Evolutionary conservation across 1,140 invertebrate species (phyloP), one percentile per base, ranked within the genome.

Genomic region (Thaumetopoea pityocampa): DNA sequence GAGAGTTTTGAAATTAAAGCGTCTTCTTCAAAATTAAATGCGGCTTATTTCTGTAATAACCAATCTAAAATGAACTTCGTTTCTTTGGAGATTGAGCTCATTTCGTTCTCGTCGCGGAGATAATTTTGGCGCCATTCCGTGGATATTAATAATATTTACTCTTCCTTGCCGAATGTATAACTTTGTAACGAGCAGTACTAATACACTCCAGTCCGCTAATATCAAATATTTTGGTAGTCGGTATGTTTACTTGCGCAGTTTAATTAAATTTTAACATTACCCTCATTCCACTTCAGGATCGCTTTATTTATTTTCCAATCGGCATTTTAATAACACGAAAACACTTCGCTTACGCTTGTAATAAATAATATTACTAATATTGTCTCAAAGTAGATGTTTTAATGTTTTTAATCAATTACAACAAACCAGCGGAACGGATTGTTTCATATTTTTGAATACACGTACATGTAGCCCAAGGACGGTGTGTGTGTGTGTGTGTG

Each of bases 181-280:
- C 28, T 32, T 8, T 18, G 8, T n/a, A 26, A 12, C 7, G 27
- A 19, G 36, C 23, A n/a, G 28, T 41, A 17, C 30, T 32, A 41
- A 41, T 30, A 22, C 30, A 29, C 30, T 40, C 30, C 15, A n/a
- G 22, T 27, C 11, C 23, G 27, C 24, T 22, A 41, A 41, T 41
- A 32, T 30, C 27, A 23, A 32, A 32, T 22, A 41, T 41, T 32
- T 41, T 11, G 14, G 5, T 23, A 32, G 26, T 23, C 11, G 16
- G 27, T 41, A 29, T 41, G 11, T 14, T n/a, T 32, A 41, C 32
- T 41, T 23, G 19, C 17, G 18, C 7, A 24, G 23, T 12, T 28
- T 41, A 41, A 41, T 41, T 41, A 30, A 30, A 32, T 23, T 41
- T 41, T 32, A 23, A 40, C 37, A 27, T 40, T n/a, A n/a, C n/a